Percentiles rank a stretch among this genome's conserved stretches.
Evolutionary conservation across 2,113 vertebrate species (phyloP).

Genomic region (Pardalotus punctatus): DNA sequence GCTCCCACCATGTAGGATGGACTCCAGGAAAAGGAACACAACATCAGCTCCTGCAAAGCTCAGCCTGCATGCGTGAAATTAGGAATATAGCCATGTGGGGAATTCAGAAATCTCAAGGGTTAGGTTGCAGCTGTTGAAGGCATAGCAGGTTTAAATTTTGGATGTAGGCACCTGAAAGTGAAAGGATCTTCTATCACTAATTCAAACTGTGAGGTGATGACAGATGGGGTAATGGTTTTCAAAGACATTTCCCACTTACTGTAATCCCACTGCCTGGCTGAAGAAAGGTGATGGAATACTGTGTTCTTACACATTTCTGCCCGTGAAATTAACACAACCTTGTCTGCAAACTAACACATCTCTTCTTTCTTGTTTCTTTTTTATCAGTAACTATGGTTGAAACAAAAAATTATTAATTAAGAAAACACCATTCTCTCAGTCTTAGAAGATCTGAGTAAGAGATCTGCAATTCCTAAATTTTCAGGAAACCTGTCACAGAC

Average conservation of each 20-base stretch:
- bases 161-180: background rate
- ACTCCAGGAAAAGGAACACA: background rate
- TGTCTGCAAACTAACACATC: background rate
- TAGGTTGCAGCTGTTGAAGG: background rate
- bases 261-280: background rate
- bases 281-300: background rate
- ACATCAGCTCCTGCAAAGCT: background rate
- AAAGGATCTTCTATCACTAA: background rate
- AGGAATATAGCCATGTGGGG: background rate
- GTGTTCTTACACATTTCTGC: background rate
- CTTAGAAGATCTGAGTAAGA: background rate
- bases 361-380: background rate
- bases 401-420: background rate
- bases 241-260: background rate
- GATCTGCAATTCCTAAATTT: background rate
- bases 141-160: background rate
- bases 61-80: accelerated
- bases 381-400: background rate
- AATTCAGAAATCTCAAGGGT: background rate
- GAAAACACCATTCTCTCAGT: background rate
- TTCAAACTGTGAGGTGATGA: background rate
- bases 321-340: background rate
- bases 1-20: background rate
- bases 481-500: background rate
- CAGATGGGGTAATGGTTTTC: background rate